Base-by-base conservation (phyloP, 2,113 vertebrate species). In the Pluvianellus socialis region DNA sequence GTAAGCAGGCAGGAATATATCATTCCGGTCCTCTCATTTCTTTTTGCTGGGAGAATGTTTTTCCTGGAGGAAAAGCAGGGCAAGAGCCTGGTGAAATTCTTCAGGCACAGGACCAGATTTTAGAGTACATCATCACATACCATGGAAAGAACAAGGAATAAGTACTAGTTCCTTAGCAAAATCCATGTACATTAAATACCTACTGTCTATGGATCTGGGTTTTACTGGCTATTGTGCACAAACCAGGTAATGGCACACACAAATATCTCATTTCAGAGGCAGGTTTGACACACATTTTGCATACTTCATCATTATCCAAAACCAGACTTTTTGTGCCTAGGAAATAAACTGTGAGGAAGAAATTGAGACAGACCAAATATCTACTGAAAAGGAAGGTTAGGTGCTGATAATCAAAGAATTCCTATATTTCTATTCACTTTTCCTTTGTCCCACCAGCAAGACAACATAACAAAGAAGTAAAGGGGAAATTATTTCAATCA, bases 311-410 rank as follows among this genome's bases (percentile, higher is more conserved):
- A 67, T 55, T 79, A 71, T 20, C 32, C 70, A 87, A 88, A 90
- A 59, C 4, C 63, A 79, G 33, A 22, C 9, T 12, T 7, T 55
- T 33, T 65, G 38, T 67, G 47, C 16, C 40, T 56, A 88, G 22
- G 33, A 76, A 76, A 70, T 23, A 74, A 93, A 90, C 45, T 10
- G 15, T 17, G 59, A 90, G n/a, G 44, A 86, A 68, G 30, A n/a
- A 72, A 27, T 0, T 0, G 32, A 86, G 30, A 79, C 0, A 79
- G 10, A 74, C 14, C 6, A 61, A 75, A 12, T 44, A 75, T 30
- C 44, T 72, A 35, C 52, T 65, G 17, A 71, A 88, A 80, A 16
- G 16, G 30, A 86, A 77, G 20, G 11, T 50, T 22, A 80, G 23
- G 20, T 44, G 33, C 5, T 62, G 21, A 86, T 4, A 73, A 28